phyloP scores from a whole-genome alignment of 2,797 vertebrate species.

The Leptodactylus fallax region DNA sequence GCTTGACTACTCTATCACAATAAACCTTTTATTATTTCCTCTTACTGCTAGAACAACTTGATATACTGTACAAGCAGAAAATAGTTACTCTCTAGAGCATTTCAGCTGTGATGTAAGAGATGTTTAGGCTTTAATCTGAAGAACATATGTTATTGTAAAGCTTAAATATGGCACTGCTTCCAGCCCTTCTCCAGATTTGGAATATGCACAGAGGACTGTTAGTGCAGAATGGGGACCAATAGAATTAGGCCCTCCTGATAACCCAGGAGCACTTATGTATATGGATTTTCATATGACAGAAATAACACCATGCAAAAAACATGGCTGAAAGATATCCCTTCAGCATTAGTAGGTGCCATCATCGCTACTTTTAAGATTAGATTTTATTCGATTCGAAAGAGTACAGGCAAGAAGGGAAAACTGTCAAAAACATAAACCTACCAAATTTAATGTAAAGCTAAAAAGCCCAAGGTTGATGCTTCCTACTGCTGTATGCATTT shows the following conservation, averaged over 20 bases:
- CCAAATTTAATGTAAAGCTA: constrained; percentile 32
- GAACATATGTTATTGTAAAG: constrained; percentile 50
- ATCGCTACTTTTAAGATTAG: constrained; percentile 8
- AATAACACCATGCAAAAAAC: constrained; percentile 38
- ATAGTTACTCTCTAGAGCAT: background rate
- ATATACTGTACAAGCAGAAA: background rate
- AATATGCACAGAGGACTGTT: background rate
- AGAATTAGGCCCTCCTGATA: background rate
- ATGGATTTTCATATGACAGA: constrained; percentile 29
- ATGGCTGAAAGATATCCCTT: constrained; percentile 36
- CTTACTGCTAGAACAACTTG: too few species aligned
- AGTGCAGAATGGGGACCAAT: background rate
- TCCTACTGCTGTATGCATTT: background rate
- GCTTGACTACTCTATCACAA: background rate
- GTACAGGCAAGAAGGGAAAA: constrained; percentile 34
- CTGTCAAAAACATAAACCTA: constrained; percentile 51
- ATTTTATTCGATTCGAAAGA: constrained; percentile 45
- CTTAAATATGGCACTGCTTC: constrained; percentile 25
- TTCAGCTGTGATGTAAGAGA: constrained; percentile 22
- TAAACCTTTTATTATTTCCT: background rate
- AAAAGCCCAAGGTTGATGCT: constrained; percentile 28
- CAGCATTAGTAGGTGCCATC: constrained; percentile 46
- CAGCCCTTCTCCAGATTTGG: constrained; percentile 28
- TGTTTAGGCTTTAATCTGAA: constrained; percentile 42
- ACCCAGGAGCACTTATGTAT: constrained; percentile 21